These are phyloP conservation scores for Rallus limicola DNA, from an alignment of 2,113 vertebrate species.

Conservation along the genomic window DNA sequence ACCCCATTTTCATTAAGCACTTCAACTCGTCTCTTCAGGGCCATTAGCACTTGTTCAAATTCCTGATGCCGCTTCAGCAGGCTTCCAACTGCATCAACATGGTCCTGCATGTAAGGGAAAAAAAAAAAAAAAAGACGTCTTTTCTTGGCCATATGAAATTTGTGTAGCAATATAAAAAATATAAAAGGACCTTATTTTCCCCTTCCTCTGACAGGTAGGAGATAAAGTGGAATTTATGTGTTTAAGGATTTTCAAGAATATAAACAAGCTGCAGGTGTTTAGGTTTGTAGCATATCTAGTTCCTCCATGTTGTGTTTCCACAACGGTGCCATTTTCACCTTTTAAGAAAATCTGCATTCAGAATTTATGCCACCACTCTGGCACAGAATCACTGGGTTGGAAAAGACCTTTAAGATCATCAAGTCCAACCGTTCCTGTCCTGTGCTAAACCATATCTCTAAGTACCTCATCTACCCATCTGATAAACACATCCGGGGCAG, in stretches of 20 bases:
- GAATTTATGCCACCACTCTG: neutral
- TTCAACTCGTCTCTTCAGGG: slow-evolving; percentile 76
- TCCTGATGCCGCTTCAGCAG: slow-evolving; percentile 83
- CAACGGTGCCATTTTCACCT: neutral
- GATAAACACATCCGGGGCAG: too few species aligned
- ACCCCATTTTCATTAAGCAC: slow-evolving; percentile 70
- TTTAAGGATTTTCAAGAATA: neutral
- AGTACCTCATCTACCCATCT: too few species aligned
- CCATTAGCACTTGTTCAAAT: slow-evolving; percentile 77
- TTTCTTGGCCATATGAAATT: neutral
- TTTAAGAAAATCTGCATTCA: neutral
- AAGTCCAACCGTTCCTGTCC: too few species aligned
- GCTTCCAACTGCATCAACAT: slow-evolving; percentile 77
- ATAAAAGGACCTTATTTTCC: neutral
- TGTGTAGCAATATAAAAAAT: neutral
- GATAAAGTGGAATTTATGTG: fast-evolving
- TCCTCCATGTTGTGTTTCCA: neutral
- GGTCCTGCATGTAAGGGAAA: slow-evolving; percentile 76
- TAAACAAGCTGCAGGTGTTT: neutral
- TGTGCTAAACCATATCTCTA: too few species aligned
- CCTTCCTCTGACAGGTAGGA: neutral
- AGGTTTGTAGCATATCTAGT: neutral
- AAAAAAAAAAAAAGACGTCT: neutral
- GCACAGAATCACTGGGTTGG: too few species aligned
- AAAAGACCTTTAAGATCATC: too few species aligned